Evolutionary conservation across 2,888 invertebrate species (phyloP), one percentile per base, ranked within the genome.

Genomic region (Barypeithes pellucidus): DNA sequence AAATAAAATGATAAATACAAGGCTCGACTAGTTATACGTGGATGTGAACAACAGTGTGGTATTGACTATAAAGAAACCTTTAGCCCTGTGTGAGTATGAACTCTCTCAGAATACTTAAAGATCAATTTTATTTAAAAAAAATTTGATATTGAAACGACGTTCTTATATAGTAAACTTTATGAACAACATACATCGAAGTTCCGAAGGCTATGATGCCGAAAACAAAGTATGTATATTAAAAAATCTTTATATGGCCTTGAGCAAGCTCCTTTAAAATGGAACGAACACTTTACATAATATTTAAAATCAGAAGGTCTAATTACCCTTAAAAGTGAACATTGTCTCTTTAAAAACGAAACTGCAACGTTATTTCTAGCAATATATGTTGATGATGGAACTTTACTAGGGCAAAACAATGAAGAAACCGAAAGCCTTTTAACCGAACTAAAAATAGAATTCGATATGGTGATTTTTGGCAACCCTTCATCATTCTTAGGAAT

Each of bases 61-160:
- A 63, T 65, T 14, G 63, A 72, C 67, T 76, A 68, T 43, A 18
- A 41, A 11, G 75, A 77, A 9, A 76, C 65, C 14, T 77, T 73
- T 22, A 72, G 73, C 59, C 71, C 71, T 12, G 76, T 76, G 52
- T 67, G 8, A 70, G 45, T 50, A 16, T 41, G n/a, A 41, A 18
- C 20, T 45, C 62, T n/a, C 9, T 74, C 0, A 68, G 69, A 71
- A 65, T 72, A 2, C 47, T 76, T 4, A 67, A 12, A 2, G 36
- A n/a, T n/a, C 24, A 24, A 4, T 24, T 4, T 2, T 5, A 24
- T 2, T 5, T 4, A 24, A 24, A 5, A 24, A 24, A 66, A 75
- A 54, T 72, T 78, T 50, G 76, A 76, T 43, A 69, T 79, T 1
- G 75, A 77, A 74, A 71, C 76, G 8, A 76, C 76, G 8, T 77